Evolutionary conservation across 2,113 vertebrate species (phyloP).

Genomic region (Piprites chloris): DNA sequence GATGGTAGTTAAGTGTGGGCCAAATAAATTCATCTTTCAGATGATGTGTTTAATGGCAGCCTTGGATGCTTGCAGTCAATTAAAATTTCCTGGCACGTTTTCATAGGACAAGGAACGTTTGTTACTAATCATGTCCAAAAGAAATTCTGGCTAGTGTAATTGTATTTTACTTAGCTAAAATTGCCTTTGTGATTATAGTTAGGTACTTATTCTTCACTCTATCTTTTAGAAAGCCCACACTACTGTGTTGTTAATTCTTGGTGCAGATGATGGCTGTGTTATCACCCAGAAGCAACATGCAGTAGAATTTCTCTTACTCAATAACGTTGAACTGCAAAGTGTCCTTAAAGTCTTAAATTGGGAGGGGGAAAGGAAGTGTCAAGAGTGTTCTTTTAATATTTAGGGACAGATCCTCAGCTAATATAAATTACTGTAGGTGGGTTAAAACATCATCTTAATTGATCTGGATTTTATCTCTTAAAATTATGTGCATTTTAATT

Average conservation of each 20-base stretch:
- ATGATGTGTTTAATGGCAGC: constrained; percentile 18
- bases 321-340: background rate
- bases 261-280: background rate
- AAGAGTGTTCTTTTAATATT: background rate
- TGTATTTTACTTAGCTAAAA: constrained; percentile 7
- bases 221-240: background rate
- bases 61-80: constrained; percentile 3
- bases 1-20: background rate
- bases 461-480: background rate
- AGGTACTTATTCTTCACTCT: background rate
- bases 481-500: background rate
- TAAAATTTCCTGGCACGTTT: constrained; percentile 44
- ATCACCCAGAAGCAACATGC: background rate
- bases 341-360: background rate
- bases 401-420: background rate
- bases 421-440: background rate
- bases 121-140: background rate
- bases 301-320: background rate
- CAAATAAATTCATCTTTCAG: constrained; percentile 15
- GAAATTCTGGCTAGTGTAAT: background rate
- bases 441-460: background rate
- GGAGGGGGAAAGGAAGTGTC: background rate
- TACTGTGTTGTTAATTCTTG: background rate
- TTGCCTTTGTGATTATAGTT: background rate
- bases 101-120: background rate